Evolutionary conservation across 2,113 vertebrate genomes (phyloP).

Genomic region (Rhabdomys dilectus): DNA sequence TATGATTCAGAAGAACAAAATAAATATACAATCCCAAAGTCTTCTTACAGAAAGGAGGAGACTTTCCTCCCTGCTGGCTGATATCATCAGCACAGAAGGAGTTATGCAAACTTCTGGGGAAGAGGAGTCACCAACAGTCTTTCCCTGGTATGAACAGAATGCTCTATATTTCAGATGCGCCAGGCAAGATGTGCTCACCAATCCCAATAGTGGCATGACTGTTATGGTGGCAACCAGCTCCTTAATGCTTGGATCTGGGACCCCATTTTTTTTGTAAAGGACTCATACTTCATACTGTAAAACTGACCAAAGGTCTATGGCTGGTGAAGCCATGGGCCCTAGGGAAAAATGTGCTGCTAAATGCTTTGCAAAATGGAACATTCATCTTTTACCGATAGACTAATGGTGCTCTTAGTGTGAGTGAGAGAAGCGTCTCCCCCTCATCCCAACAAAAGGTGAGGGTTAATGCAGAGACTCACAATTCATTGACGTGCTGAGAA

Average conservation of each 20-base stretch:
- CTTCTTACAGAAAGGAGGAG: not conserved
- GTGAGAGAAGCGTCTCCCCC: not conserved
- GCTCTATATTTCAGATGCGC: not conserved
- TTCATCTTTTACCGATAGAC: not conserved
- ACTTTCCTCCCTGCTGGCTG: not conserved
- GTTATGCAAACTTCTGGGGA: not conserved
- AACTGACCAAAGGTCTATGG: not conserved
- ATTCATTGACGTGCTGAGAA: not conserved
- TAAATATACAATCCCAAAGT: not conserved
- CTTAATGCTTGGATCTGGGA: not conserved
- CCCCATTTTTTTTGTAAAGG: not conserved
- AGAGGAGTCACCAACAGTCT: not conserved
- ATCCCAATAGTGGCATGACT: not conserved
- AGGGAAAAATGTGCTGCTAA: too few relatives aligned
- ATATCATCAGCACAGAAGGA: not conserved
- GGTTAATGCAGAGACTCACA: not conserved
- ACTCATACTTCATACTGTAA: not conserved
- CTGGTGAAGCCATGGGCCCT: not conserved
- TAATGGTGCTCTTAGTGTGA: not conserved
- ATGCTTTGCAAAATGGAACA: not conserved
- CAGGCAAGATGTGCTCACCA: not conserved
- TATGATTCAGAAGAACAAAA: constrained; percentile 17
- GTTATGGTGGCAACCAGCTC: not conserved
- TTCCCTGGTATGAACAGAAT: too few relatives aligned
- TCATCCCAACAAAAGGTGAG: not conserved